Evolutionary conservation across 2,888 invertebrate genomes (phyloP), one percentile per base, ranked within the genome.

Genomic region (Hetaerina titia): DNA sequence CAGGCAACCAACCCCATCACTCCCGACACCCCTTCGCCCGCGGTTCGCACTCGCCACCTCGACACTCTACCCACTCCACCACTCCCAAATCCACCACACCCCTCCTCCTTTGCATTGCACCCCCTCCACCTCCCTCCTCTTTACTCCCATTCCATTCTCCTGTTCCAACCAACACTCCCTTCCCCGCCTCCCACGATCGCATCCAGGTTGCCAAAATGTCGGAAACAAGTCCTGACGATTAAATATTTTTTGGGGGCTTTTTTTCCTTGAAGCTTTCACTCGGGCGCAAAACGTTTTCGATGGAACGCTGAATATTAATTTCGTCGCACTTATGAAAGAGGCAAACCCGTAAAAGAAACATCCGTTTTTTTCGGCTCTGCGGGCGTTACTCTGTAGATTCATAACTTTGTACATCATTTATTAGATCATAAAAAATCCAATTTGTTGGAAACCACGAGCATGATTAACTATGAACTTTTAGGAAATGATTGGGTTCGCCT

Each of bases 271-370:
- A 69, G 31, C 81, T 81, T 74, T 81, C 31, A 31, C 81, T 5
- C 25, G 31, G 13, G 31, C 31, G 81, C 19, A 31, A 81, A 81
- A 31, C 25, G 31, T 81, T 81, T 81, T 81, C 81, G 31, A 81
- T 81, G 31, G 31, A 81, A n/a, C 31, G 31, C 81, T 81, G 81
- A 81, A 81, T 81, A 81, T 81, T 81, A 31, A 81, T 81, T 31
- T 31, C 13, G 11, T 31, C 25, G 11, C 81, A 31, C 31, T 81
- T 31, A 31, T 31, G n/a, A 81, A 81, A 81, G 13, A 11, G 81
- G 81, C 15, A 15, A 5, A 13, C 22, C 45, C 6, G 81, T 31
- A 81, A 31, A 81, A 81, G 31, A 81, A 31, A 31, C 17, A 60
- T 60, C 60, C 60, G 17, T 17, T 60, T 60, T 15, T 69, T 81